Percentiles rank a stretch among this genome's conserved stretches.
Evolutionary conservation across 2,113 vertebrate genomes (phyloP).

Genomic region (Corythaixoides concolor): DNA sequence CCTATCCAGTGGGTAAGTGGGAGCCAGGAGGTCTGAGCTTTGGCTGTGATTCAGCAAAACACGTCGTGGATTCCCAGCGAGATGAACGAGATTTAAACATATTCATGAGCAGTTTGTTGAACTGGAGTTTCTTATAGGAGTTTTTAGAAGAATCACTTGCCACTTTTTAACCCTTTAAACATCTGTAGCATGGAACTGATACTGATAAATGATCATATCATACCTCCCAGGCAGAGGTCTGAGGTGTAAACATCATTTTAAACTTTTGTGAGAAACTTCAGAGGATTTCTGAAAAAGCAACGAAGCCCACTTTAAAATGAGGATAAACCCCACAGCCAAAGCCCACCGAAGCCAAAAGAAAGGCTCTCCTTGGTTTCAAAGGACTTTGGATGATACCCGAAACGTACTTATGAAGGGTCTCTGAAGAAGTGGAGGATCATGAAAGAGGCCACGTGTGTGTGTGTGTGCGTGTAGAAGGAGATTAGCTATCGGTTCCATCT

Average conservation of each 20-base stretch:
- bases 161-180: background rate
- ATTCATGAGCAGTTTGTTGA: background rate
- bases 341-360: background rate
- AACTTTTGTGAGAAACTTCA: background rate
- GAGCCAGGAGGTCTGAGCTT: background rate
- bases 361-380: background rate
- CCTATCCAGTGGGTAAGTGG: background rate
- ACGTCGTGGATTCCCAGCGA: background rate
- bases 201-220: rapidly evolving
- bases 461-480: background rate
- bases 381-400: background rate
- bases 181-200: background rate
- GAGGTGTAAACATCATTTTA: background rate
- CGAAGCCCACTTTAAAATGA: background rate
- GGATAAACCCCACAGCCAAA: background rate
- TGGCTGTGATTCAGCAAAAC: background rate
- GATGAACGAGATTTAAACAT: background rate
- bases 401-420: background rate
- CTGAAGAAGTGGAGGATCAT: background rate
- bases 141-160: background rate
- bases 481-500: background rate
- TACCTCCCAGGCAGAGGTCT: background rate
- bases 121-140: background rate
- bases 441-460: background rate
- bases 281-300: background rate